Conservation (phyloP, 92 coral and sea anemone species). For the Zoanthus gigantus region DNA sequence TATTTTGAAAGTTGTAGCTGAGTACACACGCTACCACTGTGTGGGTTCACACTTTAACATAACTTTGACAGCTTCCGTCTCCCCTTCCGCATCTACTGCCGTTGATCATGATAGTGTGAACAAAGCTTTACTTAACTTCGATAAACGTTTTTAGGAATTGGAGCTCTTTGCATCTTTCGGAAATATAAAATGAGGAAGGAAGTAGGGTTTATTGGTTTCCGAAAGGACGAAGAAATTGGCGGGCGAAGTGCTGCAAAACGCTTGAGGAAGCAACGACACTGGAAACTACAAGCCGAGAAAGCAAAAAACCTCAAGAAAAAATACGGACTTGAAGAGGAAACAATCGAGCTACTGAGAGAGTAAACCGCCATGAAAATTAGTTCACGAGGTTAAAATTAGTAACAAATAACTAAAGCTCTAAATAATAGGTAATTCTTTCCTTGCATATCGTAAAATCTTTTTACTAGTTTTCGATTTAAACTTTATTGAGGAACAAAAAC, state of each 20-base stretch:
- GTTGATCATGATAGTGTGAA: too few relatives aligned
- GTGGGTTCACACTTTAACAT: too few relatives aligned
- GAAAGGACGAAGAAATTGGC: slow-evolving; percentile 23
- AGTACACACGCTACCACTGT: too few relatives aligned
- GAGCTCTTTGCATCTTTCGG: slow-evolving; percentile 31
- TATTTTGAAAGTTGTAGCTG: too few relatives aligned
- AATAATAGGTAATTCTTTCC: too few relatives aligned
- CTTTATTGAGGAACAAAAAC: too few relatives aligned
- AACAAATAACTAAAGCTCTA: neutral
- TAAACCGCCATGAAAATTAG: neutral
- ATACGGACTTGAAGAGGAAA: slow-evolving; percentile 17
- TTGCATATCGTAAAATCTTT: too few relatives aligned
- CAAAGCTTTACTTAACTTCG: neutral
- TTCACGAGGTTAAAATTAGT: neutral
- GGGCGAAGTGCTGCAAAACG: slow-evolving; percentile 15
- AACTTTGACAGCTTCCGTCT: too few relatives aligned
- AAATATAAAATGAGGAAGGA: slow-evolving; percentile 15
- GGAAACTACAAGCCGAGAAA: slow-evolving; percentile 36
- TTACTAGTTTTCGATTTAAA: too few relatives aligned
- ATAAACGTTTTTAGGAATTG: slow-evolving; percentile 13
- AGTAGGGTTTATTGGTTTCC: slow-evolving; percentile 10
- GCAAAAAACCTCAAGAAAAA: slow-evolving; percentile 2
- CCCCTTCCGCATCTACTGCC: too few relatives aligned
- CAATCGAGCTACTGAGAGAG: neutral
- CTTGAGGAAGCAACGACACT: slow-evolving; percentile 19